phyloP scores from a whole-genome alignment of 2,888 invertebrate species.

The Tachystola acroxantha region DNA sequence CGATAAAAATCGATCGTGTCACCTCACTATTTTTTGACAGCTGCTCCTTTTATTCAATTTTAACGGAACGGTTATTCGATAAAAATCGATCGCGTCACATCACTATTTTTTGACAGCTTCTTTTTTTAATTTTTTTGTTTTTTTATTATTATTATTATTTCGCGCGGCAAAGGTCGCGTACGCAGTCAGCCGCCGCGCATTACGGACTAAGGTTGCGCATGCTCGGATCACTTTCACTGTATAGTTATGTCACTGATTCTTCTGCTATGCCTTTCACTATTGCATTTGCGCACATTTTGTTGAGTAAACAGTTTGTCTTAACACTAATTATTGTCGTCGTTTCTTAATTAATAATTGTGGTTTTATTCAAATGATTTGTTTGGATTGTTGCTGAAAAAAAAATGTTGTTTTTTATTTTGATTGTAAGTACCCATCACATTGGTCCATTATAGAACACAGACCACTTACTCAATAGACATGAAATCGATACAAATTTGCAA shows the following conservation, averaged over 20 bases:
- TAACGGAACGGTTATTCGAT: constrained; percentile 13
- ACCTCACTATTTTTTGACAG: constrained; percentile 4
- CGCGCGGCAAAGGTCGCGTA: constrained; percentile 20
- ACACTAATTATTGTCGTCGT: constrained; percentile 34
- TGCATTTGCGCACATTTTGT: constrained; percentile 3
- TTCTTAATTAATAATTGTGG: constrained; percentile 12
- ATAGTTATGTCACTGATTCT: constrained; percentile 34
- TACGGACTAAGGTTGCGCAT: constrained; percentile 25
- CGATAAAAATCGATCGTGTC: constrained; percentile 5
- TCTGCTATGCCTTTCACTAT: constrained; percentile 24
- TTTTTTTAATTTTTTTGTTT: too few relatives aligned
- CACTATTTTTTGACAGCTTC: constrained; percentile 6
- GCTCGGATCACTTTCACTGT: constrained; percentile 45
- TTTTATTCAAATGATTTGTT: too few relatives aligned
- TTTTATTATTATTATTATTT: too few relatives aligned
- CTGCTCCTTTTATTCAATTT: constrained; percentile 17
- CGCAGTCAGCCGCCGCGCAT: constrained; percentile 31
- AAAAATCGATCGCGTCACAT: constrained; percentile 4
- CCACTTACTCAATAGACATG: too few relatives aligned
- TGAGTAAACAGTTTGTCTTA: constrained; percentile 1
- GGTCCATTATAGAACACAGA: too few relatives aligned
- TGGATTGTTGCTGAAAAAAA: too few relatives aligned
- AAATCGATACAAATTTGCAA: too few relatives aligned
- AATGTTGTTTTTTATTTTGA: too few relatives aligned
- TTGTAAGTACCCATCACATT: too few relatives aligned